These are phyloP conservation scores for Orestias chungarensis DNA, from an alignment of 2,797 vertebrate genomes.

Conservation along the genomic window DNA sequence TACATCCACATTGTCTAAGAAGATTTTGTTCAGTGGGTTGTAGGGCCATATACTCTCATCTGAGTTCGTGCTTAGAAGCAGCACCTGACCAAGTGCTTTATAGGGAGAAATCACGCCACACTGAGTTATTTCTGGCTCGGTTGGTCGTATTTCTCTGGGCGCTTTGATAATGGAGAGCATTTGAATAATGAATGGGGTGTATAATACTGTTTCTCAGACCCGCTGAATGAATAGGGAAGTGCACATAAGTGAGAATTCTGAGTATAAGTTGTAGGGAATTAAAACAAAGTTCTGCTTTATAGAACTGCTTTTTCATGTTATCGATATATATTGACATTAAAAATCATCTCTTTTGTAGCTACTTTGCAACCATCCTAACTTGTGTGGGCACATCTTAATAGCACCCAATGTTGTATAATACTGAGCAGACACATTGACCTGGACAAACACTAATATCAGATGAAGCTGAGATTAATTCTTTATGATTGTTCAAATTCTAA, in stretches of 20 bases:
- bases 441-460: conserved; percentile 11
- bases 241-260: conserved; percentile 47
- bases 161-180: conserved; percentile 78
- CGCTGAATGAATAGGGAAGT: conserved; percentile 60
- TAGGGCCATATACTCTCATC: conserved; percentile 36
- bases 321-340: background rate
- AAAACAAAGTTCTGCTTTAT: background rate
- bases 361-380: background rate
- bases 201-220: conserved; percentile 71
- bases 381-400: conserved; percentile 19
- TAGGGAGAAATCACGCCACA: conserved; percentile 68
- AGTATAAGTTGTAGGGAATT: conserved; percentile 8
- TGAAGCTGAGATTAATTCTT: background rate
- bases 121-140: conserved; percentile 76
- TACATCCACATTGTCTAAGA: conserved; percentile 44
- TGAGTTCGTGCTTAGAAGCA: conserved; percentile 43
- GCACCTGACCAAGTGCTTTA: conserved; percentile 62
- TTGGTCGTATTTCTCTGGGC: conserved; percentile 77
- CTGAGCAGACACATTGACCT: conserved; percentile 44
- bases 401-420: conserved; percentile 22
- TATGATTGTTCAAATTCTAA: background rate
- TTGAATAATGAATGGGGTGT: conserved; percentile 77
- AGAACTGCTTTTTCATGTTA: background rate
- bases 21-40: conserved; percentile 51
- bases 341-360: background rate